Base-by-base conservation (phyloP, 37 sponge, comb jelly and placozoan species). In the Beroe forskalii region DNA sequence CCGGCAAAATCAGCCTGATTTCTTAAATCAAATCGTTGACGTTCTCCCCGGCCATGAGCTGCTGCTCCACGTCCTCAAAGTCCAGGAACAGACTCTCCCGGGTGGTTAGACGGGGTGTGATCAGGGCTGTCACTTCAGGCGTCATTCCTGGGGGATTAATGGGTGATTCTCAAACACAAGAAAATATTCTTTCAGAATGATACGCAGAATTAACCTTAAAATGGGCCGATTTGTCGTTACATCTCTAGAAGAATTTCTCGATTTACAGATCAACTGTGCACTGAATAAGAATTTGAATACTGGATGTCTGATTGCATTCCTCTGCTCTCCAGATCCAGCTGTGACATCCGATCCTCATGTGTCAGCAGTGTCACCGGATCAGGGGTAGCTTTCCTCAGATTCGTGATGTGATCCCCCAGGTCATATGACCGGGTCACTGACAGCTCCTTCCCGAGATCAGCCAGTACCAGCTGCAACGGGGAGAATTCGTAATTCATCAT, bases 281-380 rank as follows among this genome's bases (percentile, higher is more conserved):
- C n/a, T n/a, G n/a, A n/a, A n/a, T n/a, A n/a, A n/a, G n/a, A n/a
- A n/a, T n/a, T n/a, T n/a, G n/a, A n/a, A n/a, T n/a, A n/a, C n/a
- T n/a, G n/a, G n/a, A n/a, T n/a, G n/a, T n/a, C n/a, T n/a, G n/a
- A n/a, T n/a, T n/a, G n/a, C n/a, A n/a, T n/a, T 33, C 72, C 72
- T 80, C 86, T 17, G 48, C 86, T 80, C 86, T 80, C 86, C 55
- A 80, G 24, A 80, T 80, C 86, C 3, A 80, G 86, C 20, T 80
- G 86, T 1, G 86, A 44, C 86, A 80, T 80, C 30, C 86, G 44
- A 42, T 80, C 86, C 44, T 80, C 24, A 37, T 80, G 86, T 6
- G 86, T 80, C 3, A 80, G 86, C 12, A 80, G 55, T 43, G 86
- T 80, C 9, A 80, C 86, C 24, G 86, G 30, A 42, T 80, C 86